These are phyloP conservation scores for Morone saxatilis DNA, from an alignment of 2,113 vertebrate genomes.

Conservation along the genomic window DNA sequence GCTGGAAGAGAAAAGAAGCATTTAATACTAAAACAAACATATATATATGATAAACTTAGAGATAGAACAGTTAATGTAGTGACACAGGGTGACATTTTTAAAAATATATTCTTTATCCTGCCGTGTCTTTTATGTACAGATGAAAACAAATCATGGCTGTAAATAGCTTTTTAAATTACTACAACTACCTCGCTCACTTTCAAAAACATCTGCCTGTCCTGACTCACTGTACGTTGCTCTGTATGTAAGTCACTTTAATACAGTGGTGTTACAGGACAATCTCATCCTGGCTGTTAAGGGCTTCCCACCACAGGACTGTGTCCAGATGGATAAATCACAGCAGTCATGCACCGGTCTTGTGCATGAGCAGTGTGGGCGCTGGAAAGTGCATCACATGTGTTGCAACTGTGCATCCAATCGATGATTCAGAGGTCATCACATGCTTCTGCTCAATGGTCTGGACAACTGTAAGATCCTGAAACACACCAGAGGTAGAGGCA, in stretches of 20 bases:
- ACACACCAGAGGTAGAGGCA: background rate
- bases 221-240: background rate
- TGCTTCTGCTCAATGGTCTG: constrained; percentile 10
- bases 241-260: background rate
- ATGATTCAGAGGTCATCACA: constrained; percentile 69
- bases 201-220: background rate
- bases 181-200: background rate
- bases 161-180: background rate
- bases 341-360: constrained; percentile 32
- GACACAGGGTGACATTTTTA: background rate
- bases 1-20: background rate
- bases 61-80: background rate
- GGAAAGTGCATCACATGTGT: constrained; percentile 61
- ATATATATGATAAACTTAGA: background rate
- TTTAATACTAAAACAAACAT: background rate
- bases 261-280: background rate
- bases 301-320: background rate
- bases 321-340: background rate
- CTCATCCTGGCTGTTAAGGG: background rate
- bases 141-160: no score
- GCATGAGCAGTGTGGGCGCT: constrained; percentile 17
- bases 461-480: constrained; percentile 8
- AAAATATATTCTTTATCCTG: background rate
- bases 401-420: constrained; percentile 30
- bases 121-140: background rate